A percentile compares a stretch with the other conserved stretches of the same genome.
Conservation (phyloP, 2,888 invertebrate species). For the Deroplatys truncata region DNA sequence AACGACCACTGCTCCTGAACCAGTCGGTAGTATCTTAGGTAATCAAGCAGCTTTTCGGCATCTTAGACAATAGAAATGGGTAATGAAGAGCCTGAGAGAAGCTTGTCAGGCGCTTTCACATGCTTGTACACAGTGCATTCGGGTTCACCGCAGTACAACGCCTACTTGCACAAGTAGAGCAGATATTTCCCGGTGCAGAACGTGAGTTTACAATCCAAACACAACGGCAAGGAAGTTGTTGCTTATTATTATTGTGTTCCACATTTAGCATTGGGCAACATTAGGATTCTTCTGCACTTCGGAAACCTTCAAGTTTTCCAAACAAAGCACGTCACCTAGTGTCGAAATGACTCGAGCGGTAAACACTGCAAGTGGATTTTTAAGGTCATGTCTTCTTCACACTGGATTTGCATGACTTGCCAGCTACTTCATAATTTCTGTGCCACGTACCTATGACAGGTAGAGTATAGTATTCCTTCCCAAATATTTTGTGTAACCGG, state of each 20-base stretch:
- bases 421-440: too few relatives aligned
- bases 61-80: too few relatives aligned
- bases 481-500: too few relatives aligned
- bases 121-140: background rate
- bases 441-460: too few relatives aligned
- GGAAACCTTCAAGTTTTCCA: background rate
- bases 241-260: background rate
- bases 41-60: too few relatives aligned
- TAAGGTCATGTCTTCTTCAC: background rate
- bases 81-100: too few relatives aligned
- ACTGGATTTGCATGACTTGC: background rate
- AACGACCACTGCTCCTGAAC: too few relatives aligned
- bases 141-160: background rate
- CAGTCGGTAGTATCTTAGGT: too few relatives aligned
- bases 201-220: background rate
- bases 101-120: background rate
- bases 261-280: background rate
- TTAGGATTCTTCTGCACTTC: background rate
- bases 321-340: background rate
- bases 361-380: background rate
- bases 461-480: too few relatives aligned
- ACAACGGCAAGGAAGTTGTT: background rate
- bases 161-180: background rate
- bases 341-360: background rate
- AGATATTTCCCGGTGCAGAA: background rate